A percentile compares a stretch with the other conserved stretches of the same genome.
Conservation (phyloP, 2,888 invertebrate species). For the Hypomecis punctinalis region DNA sequence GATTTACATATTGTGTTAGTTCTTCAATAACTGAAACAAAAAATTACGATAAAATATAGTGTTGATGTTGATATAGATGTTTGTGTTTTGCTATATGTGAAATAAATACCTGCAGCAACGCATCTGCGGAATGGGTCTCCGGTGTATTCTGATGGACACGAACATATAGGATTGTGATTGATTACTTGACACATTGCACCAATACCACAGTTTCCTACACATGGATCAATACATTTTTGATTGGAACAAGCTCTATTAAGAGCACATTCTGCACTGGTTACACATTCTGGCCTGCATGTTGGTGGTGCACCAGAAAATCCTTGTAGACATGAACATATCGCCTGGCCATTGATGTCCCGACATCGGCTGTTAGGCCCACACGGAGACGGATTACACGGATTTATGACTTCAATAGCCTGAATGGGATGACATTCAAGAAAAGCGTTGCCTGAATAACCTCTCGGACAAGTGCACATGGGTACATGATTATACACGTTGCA, state of each 20-base stretch:
- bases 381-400: constrained; percentile 89
- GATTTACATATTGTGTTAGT: constrained; percentile 70
- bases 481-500: constrained; percentile 89
- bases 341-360: constrained; percentile 87
- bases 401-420: constrained; percentile 64
- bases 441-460: constrained; percentile 88
- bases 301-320: constrained; percentile 90
- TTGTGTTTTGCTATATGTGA: neutral
- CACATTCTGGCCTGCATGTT: constrained; percentile 89
- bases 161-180: constrained; percentile 90
- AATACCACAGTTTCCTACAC: constrained; percentile 89
- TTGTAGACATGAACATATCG: constrained; percentile 88
- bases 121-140: constrained; percentile 91
- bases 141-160: constrained; percentile 86
- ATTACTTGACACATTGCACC: constrained; percentile 89
- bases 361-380: constrained; percentile 91
- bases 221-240: constrained; percentile 90
- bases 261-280: constrained; percentile 88
- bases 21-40: constrained; percentile 59
- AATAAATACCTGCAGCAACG: constrained; percentile 81
- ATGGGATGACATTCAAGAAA: constrained; percentile 86
- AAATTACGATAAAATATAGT: neutral
- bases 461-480: constrained; percentile 85
- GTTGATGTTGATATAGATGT: neutral
- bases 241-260: constrained; percentile 88